These are phyloP conservation scores for Epinephelus lanceolatus DNA, from an alignment of 2,113 vertebrate genomes.

Conservation along the genomic window DNA sequence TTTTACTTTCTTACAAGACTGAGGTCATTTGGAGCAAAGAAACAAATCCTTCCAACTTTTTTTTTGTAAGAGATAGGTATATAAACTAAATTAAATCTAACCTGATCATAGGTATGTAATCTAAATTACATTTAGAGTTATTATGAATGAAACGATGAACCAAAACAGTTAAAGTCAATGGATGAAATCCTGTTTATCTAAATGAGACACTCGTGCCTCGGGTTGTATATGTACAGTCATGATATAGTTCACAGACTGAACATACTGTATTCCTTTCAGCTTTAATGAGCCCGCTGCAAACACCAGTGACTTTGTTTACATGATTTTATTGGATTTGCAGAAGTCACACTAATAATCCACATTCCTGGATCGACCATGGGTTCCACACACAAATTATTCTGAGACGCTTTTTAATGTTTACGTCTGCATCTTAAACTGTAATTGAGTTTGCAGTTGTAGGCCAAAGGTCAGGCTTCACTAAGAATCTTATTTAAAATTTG, in stretches of 20 bases:
- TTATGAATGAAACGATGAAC: background rate
- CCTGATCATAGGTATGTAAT: background rate
- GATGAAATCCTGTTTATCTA: background rate
- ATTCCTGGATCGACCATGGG: background rate
- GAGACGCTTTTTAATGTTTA: background rate
- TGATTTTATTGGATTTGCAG: background rate
- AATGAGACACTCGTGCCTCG: background rate
- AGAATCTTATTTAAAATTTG: background rate
- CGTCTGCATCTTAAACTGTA: background rate
- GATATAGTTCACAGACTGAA: background rate
- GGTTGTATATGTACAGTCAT: background rate
- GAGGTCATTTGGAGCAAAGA: too few relatives aligned
- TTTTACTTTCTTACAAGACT: too few relatives aligned
- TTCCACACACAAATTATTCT: background rate
- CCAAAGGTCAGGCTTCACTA: background rate
- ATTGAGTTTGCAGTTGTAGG: background rate
- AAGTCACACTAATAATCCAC: background rate
- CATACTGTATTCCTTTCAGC: too few relatives aligned
- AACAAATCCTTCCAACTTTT: too few relatives aligned
- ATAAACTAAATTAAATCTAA: too few relatives aligned
- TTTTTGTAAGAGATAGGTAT: too few relatives aligned
- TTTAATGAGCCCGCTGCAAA: background rate
- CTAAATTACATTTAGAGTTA: background rate
- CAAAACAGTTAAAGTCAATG: background rate
- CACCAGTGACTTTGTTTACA: background rate